These are phyloP conservation scores for Alethe diademata DNA, from an alignment of 2,113 vertebrate genomes.

Conservation along the genomic window DNA sequence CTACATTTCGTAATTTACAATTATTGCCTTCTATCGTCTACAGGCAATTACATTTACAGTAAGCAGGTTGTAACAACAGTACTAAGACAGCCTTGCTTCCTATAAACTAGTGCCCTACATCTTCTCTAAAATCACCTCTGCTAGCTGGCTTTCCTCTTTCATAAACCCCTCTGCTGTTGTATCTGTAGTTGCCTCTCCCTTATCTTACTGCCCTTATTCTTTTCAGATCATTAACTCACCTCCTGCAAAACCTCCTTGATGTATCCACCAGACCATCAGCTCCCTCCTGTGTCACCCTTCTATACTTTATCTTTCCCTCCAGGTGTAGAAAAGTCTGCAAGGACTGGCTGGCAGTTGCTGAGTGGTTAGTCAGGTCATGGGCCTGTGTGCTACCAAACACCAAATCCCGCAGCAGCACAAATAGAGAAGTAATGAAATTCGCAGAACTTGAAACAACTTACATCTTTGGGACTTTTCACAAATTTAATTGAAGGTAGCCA, in stretches of 20 bases:
- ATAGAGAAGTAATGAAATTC: background rate
- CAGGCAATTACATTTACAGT: conserved; percentile 53
- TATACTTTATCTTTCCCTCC: background rate
- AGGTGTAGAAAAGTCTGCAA: background rate
- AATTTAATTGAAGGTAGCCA: background rate
- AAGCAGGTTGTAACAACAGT: background rate
- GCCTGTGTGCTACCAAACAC: accelerated
- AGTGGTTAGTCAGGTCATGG: background rate
- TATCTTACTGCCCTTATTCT: background rate
- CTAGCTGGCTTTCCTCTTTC: background rate
- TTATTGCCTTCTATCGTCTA: conserved; percentile 37
- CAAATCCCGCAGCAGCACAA: background rate
- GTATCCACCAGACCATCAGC: background rate
- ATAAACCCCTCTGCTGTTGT: background rate
- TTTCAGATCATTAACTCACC: background rate
- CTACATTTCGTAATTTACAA: conserved; percentile 13
- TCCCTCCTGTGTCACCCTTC: background rate
- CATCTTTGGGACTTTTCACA: background rate
- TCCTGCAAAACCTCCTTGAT: background rate
- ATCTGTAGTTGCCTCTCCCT: background rate
- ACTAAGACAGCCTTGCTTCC: background rate
- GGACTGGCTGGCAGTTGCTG: background rate
- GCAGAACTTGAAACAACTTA: background rate
- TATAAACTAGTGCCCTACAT: background rate
- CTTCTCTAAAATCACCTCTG: background rate